These are phyloP conservation scores for Hipparchia semele DNA, from an alignment of 2,888 invertebrate genomes.

Conservation along the genomic window DNA sequence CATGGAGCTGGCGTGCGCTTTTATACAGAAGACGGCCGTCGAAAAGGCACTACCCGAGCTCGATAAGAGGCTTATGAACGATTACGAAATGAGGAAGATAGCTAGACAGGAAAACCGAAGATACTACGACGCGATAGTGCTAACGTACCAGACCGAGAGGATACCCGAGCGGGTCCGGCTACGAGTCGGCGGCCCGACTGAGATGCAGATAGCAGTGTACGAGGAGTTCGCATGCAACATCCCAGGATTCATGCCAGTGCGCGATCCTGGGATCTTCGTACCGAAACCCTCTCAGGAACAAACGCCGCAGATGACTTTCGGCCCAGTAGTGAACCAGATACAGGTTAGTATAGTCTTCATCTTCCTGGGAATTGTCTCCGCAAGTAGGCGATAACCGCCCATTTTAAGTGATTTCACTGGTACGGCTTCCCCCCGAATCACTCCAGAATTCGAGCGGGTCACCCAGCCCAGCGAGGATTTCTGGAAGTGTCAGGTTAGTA, in stretches of 20 bases:
- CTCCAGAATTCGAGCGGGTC: too few species aligned
- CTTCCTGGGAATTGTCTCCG: too few species aligned
- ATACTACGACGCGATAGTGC: constrained; percentile 93
- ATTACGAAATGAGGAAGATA: constrained; percentile 94
- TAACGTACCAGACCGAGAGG: constrained; percentile 96
- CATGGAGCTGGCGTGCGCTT: constrained; percentile 98
- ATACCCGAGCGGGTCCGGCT: constrained; percentile 97
- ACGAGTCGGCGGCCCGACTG: constrained; percentile 92
- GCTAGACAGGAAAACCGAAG: constrained; percentile 95
- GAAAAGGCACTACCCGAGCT: constrained; percentile 98
- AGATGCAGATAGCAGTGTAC: constrained; percentile 95
- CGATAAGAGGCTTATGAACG: constrained; percentile 94
- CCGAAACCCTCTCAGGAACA: constrained; percentile 86
- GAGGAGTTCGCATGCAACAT: constrained; percentile 98
- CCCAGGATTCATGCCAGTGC: constrained; percentile 95
- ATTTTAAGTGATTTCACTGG: too few species aligned
- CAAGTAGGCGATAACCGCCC: too few species aligned
- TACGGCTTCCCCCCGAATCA: too few species aligned
- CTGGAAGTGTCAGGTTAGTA: constrained; percentile 47
- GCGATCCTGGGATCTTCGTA: constrained; percentile 90
- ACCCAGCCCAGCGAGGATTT: too few species aligned
- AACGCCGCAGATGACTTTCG: constrained; percentile 73
- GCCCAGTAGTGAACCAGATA: constrained; percentile 70
- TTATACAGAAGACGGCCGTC: constrained; percentile 98
- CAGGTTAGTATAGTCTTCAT: constrained; percentile 46